phyloP scores from a whole-genome alignment of 2,113 vertebrate genomes.

The Trachemys scripta region DNA sequence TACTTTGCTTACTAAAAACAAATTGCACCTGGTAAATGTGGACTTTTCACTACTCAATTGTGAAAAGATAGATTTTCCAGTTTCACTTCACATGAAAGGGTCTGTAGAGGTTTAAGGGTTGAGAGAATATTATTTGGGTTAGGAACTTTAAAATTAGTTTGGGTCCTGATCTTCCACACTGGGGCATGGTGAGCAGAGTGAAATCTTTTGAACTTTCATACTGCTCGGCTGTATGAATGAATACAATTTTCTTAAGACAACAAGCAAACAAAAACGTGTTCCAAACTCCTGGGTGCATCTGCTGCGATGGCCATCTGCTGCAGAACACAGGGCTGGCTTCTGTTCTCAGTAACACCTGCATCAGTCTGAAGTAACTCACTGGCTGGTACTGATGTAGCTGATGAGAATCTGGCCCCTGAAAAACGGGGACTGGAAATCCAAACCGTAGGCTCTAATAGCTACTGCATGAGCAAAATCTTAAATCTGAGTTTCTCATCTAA shows the following conservation, averaged over 20 bases:
- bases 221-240: background rate
- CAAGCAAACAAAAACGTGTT: background rate
- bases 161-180: background rate
- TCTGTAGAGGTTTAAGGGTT: background rate
- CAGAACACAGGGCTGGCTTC: background rate
- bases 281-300: background rate
- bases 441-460: background rate
- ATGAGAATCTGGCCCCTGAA: background rate
- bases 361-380: background rate
- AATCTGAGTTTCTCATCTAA: background rate
- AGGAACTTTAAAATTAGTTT: background rate
- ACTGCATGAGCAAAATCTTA: background rate
- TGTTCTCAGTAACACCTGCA: background rate
- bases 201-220: background rate
- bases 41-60: background rate
- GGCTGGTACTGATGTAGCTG: background rate
- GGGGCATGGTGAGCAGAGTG: background rate
- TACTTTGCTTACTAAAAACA: background rate
- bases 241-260: background rate
- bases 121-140: background rate
- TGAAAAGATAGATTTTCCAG: background rate
- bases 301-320: background rate
- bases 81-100: background rate
- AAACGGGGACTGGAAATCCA: background rate
- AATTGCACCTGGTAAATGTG: background rate